Evolutionary conservation across 2,797 vertebrate species (phyloP), one percentile per base, ranked within the genome.

Genomic region (Enoplosus armatus): DNA sequence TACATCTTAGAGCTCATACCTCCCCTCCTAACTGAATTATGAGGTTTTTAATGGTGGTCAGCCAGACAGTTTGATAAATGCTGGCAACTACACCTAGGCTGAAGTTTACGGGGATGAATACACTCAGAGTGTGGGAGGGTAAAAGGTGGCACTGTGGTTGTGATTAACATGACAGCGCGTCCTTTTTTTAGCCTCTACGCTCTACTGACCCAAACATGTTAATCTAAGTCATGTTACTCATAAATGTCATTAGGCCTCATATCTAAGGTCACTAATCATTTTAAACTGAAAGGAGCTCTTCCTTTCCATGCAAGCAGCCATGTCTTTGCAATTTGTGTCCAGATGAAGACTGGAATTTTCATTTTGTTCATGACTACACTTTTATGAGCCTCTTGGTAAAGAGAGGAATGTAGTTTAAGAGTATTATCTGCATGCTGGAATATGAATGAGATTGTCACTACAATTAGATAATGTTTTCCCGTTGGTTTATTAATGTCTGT

Each of bases 191-290:
- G 80, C 72, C 70, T 54, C 31, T 35, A 22, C 24, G 50, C 82
- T 87, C 79, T 4, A 51, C 86, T 83, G 87, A 84, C 84, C 69
- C 29, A 68, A 87, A 87, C 89, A 90, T 84, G 72, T 84, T 94
- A 90, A 94, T 93, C 79, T 80, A 89, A 91, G 90, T 94, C 93
- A 93, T 90, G 92, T 91, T 93, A 82, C 85, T 81, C 83, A 87
- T 88, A 89, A 92, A 93, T 90, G 87, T 83, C 79, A 87, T 93
- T 91, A 89, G 62, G 84, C 63, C 80, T 90, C 75, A 83, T 85
- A 83, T 73, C 55, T 71, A 61, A 72, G 84, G 78, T 80, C 86
- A 79, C 83, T 87, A 90, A 87, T 91, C 79, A 83, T 85, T 85
- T 77, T 70, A 70, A 87, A 83, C 39, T 77, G 66, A 66, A 83